These are phyloP conservation scores for Ceratosolen fusciceps DNA, from an alignment of 1,140 invertebrate species.

Conservation along the genomic window DNA sequence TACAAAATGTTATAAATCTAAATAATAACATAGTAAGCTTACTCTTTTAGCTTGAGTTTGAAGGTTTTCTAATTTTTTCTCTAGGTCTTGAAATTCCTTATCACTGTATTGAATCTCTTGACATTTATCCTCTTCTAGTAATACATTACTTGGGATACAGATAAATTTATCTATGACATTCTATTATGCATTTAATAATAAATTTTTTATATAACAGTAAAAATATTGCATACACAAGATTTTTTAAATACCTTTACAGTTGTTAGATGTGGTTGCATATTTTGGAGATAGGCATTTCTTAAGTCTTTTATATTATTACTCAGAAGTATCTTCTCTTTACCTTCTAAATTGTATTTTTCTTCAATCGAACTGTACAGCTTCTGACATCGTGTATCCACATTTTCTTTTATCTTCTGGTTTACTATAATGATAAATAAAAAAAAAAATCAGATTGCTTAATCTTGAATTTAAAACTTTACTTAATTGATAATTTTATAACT, in stretches of 20 bases:
- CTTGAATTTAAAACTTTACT: neutral
- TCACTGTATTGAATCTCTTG: constrained; percentile 60
- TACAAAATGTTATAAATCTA: too few relatives aligned
- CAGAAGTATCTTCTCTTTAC: constrained; percentile 43
- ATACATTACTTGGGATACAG: constrained; percentile 57
- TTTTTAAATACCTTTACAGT: constrained; percentile 58
- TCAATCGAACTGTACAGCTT: constrained; percentile 54
- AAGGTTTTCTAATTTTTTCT: constrained; percentile 54
- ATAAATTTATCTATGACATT: constrained; percentile 57
- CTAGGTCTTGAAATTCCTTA: constrained; percentile 53
- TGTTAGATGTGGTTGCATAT: constrained; percentile 52
- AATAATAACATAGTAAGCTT: too few relatives aligned
- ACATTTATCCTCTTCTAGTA: constrained; percentile 59
- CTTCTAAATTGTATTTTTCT: constrained; percentile 51
- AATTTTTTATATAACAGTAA: too few relatives aligned
- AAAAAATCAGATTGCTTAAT: neutral
- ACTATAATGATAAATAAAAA: constrained; percentile 54
- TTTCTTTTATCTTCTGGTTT: constrained; percentile 53
- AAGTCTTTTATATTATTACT: constrained; percentile 53
- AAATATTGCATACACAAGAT: neutral
- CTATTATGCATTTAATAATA: constrained; percentile 47
- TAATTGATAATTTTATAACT: too few relatives aligned
- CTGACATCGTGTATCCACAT: constrained; percentile 52
- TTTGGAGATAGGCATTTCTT: constrained; percentile 52
- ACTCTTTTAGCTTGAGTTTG: constrained; percentile 59